These are phyloP conservation scores for Drosophila eugracilis DNA, from an alignment of 1,140 invertebrate genomes.

Conservation along the genomic window DNA sequence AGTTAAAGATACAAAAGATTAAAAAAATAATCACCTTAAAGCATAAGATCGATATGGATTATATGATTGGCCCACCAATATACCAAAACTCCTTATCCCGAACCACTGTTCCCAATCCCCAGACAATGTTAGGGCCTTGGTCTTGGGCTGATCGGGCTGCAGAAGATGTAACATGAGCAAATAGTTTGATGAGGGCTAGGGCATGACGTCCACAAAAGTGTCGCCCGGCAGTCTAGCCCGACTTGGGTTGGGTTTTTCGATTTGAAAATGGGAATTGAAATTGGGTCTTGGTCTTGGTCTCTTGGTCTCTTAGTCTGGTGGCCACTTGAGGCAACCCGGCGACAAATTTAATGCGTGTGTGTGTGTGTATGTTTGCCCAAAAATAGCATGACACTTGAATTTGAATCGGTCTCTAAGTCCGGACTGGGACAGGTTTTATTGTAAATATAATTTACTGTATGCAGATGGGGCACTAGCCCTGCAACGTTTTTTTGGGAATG, in stretches of 20 bases:
- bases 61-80: too few species aligned
- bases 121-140: conserved; percentile 44
- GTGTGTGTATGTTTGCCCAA: conserved; percentile 50
- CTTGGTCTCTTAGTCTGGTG: conserved; percentile 31
- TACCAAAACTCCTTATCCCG: too few species aligned
- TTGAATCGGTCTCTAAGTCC: conserved; percentile 51
- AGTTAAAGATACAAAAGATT: too few species aligned
- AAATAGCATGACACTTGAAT: conserved; percentile 81
- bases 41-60: too few species aligned
- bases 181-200: conserved; percentile 51
- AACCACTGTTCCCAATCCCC: conserved; percentile 29
- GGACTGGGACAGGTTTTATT: conserved; percentile 71
- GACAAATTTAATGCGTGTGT: conserved; percentile 66
- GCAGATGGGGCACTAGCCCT: conserved; percentile 49
- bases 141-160: conserved; percentile 42
- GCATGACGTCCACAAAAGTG: conserved; percentile 60
- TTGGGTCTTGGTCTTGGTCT: conserved; percentile 7
- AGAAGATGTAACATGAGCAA: conserved; percentile 75
- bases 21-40: too few species aligned
- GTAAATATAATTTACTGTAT: conserved; percentile 79
- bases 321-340: conserved; percentile 66
- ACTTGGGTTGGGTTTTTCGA: conserved; percentile 22
- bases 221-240: conserved; percentile 72
- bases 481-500: conserved; percentile 32
- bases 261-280: conserved; percentile 14